A percentile compares a stretch with the other conserved stretches of the same genome.
phyloP scores from a whole-genome alignment of 2,888 invertebrate species.

The Ectobius pallidus region DNA sequence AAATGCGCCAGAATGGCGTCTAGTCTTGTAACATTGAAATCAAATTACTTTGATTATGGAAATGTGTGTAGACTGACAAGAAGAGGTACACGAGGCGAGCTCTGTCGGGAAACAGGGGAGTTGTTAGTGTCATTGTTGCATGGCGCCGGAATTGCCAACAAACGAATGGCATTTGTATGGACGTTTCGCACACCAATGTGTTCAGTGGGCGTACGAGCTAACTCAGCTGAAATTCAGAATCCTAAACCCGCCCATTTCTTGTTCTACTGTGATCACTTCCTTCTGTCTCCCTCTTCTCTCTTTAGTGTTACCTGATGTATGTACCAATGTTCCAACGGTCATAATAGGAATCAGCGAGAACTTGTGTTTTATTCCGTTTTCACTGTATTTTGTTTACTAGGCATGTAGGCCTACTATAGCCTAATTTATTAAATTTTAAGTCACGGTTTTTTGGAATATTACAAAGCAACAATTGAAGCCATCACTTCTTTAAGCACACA shows the following conservation, averaged over 20 bases:
- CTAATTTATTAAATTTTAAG: neutral
- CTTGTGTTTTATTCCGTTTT: too few species aligned
- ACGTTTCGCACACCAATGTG: slow-evolving; percentile 1
- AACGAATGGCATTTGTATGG: slow-evolving; percentile 9
- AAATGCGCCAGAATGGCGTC: too few species aligned
- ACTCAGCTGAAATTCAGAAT: slow-evolving; percentile 27
- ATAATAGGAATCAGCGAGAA: too few species aligned
- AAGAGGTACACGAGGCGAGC: too few species aligned
- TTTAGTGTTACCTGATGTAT: neutral
- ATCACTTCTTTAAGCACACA: too few species aligned
- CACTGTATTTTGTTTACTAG: too few species aligned
- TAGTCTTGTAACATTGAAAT: too few species aligned
- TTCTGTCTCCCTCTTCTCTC: neutral
- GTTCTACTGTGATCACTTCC: slow-evolving; percentile 32
- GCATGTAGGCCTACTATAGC: too few species aligned
- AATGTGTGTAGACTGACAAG: too few species aligned
- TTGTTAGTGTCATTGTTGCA: neutral
- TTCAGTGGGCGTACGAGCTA: slow-evolving; percentile 11
- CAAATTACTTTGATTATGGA: too few species aligned
- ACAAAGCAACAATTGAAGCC: too few species aligned
- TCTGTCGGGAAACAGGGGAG: neutral
- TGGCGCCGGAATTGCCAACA: neutral
- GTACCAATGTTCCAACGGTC: too few species aligned
- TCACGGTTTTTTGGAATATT: neutral
- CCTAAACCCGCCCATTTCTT: slow-evolving; percentile 33